phyloP scores from a whole-genome alignment of 2,888 invertebrate genomes.

The Arge pagana region DNA sequence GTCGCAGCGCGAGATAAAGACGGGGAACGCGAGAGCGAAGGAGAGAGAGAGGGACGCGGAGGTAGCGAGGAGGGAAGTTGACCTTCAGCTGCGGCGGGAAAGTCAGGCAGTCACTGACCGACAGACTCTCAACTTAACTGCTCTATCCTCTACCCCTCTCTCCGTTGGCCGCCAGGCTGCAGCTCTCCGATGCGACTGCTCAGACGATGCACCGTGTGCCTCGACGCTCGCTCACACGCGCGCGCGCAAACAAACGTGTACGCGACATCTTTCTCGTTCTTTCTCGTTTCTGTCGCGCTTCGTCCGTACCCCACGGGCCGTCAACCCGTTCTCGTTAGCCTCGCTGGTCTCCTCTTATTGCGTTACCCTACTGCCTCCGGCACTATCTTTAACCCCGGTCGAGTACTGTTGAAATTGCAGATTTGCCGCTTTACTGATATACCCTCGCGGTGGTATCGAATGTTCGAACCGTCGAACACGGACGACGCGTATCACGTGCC shows the following conservation, averaged over 20 bases:
- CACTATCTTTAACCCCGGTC: conserved; percentile 46
- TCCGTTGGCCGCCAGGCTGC: conserved; percentile 31
- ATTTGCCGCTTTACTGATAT: too few relatives aligned
- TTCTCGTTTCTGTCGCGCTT: conserved; percentile 25
- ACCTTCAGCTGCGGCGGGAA: conserved; percentile 57
- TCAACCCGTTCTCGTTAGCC: conserved; percentile 21
- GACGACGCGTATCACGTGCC: too few relatives aligned
- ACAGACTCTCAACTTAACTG: conserved; percentile 56
- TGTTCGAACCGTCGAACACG: too few relatives aligned
- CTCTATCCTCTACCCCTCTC: conserved; percentile 48
- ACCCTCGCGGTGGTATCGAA: too few relatives aligned
- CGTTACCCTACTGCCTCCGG: conserved; percentile 45
- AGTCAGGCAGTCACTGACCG: conserved; percentile 59
- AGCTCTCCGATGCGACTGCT: conserved; percentile 9
- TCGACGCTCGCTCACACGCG: conserved; percentile 17
- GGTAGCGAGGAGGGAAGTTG: conserved; percentile 46
- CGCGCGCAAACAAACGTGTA: conserved; percentile 19
- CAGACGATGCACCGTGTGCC: background rate
- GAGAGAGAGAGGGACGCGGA: conserved; percentile 20
- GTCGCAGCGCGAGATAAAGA: conserved; percentile 36
- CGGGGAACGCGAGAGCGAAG: conserved; percentile 29
- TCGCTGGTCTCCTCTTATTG: conserved; percentile 36
- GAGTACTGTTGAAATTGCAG: conserved; percentile 40
- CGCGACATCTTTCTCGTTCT: conserved; percentile 21
- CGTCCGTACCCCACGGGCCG: background rate